These are phyloP conservation scores for Temnothorax nylanderi DNA, from an alignment of 1,140 invertebrate species.

Conservation along the genomic window DNA sequence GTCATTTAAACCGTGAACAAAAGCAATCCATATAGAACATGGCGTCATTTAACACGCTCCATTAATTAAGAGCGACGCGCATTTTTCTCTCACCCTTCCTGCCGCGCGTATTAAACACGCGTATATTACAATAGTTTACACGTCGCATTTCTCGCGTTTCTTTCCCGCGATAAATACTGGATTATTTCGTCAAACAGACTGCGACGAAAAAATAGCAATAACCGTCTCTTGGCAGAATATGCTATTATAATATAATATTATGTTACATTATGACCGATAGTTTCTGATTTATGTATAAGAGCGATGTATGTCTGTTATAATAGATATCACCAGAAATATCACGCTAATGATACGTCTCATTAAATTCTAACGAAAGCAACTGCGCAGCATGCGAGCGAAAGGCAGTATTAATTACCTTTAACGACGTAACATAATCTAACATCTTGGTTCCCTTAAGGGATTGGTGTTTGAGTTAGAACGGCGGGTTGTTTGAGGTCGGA, in stretches of 20 bases:
- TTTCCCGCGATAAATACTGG: background rate
- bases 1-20: conserved; percentile 62
- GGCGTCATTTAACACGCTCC: conserved; percentile 34
- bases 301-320: background rate
- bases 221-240: background rate
- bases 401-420: conserved; percentile 67
- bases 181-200: background rate
- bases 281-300: background rate
- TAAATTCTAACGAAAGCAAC: conserved; percentile 19
- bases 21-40: conserved; percentile 45
- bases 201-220: background rate
- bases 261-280: background rate
- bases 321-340: conserved; percentile 1
- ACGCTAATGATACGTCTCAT: conserved; percentile 24
- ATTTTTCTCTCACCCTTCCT: conserved; percentile 10
- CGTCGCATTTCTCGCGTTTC: background rate
- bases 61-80: conserved; percentile 46
- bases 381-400: conserved; percentile 27
- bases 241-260: background rate
- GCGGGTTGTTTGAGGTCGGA: conserved; percentile 72
- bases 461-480: conserved; percentile 63
- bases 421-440: conserved; percentile 62
- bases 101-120: background rate
- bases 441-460: conserved; percentile 59
- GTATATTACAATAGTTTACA: conserved; percentile 1